Evolutionary conservation across 2,888 invertebrate genomes (phyloP), one percentile per base, ranked within the genome.

Genomic region (Zele albiditarsus): DNA sequence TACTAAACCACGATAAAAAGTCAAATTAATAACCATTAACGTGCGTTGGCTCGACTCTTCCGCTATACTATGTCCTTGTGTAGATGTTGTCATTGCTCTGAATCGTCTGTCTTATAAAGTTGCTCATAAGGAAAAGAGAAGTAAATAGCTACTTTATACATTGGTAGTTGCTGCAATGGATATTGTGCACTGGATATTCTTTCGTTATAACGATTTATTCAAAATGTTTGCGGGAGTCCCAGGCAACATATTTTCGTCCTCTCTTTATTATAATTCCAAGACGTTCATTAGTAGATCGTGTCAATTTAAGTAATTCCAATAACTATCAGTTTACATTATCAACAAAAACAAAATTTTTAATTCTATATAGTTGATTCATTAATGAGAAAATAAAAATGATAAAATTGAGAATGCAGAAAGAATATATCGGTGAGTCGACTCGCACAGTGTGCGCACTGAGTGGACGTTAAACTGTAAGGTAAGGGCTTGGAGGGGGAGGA

Each of bases 11-110:
- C 58, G 67, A 73, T 66, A 79, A 80, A 80, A 81, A 80, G 76
- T 74, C 76, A 78, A 80, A 82, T 82, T 82, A 80, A 82, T 82
- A 81, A 80, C 80, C 79, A 81, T 81, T 80, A 82, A 78, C 71
- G 75, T 69, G 58, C 33, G 42, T 31, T 62, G 75, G 23, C 4
- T 6, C 23, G 53, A 8, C 20, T 20, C 53, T 53, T 53, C 20
- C 53, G 65, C 73, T 72, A 71, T 77, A 14, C 27, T 58, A 38
- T 38, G 58, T 58, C 27, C 27, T 58, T 12, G 6, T 58, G 25
- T 25, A 38, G 38, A 25, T 60, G 16, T 28, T 60, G 27, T 60
- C 28, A 31, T 60, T 27, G 27, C 31, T 28, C 28, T 60, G 16
- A 60, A 31, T 60, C 20, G 57, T 33, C 46, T 57, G 58, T 57